A percentile compares a stretch with the other conserved stretches of the same genome.
Evolutionary conservation across 1,140 invertebrate species (phyloP).

Genomic region (Drosophila albomicans): DNA sequence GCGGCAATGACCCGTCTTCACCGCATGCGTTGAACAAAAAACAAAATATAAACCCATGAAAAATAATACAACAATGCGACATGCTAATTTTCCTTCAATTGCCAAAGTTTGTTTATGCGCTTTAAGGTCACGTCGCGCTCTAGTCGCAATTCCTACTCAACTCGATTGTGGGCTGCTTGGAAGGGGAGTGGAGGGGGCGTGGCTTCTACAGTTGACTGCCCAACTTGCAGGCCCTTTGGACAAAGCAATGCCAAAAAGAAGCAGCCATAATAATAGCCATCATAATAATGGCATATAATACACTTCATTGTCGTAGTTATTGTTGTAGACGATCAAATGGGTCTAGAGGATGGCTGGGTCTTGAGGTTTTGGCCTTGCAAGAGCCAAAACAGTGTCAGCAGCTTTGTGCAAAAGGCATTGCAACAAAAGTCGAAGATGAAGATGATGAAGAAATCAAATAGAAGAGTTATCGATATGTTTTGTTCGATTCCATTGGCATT

Average conservation of each 20-base stretch:
- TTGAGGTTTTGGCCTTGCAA: constrained; percentile 45
- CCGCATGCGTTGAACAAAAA: constrained; percentile 46
- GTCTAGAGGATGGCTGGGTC: constrained; percentile 46
- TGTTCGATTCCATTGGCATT: constrained; percentile 30
- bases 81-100: constrained; percentile 53
- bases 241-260: constrained; percentile 43
- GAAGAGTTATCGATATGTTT: constrained; percentile 30
- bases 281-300: constrained; percentile 70
- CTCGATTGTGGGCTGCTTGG: background rate
- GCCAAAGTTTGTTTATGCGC: constrained; percentile 74
- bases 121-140: constrained; percentile 63
- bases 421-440: constrained; percentile 4
- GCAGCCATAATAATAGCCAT: constrained; percentile 61
- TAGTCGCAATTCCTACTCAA: constrained; percentile 44
- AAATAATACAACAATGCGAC: constrained; percentile 61
- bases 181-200: constrained; percentile 14
- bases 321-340: constrained; percentile 28
- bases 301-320: constrained; percentile 36
- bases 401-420: constrained; percentile 33
- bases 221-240: constrained; percentile 17
- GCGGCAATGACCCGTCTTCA: constrained; percentile 59
- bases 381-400: constrained; percentile 35
- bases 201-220: constrained; percentile 41
- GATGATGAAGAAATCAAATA: background rate
- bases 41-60: constrained; percentile 48